Conservation (phyloP, 2,113 vertebrate genomes). For the Shinisaurus crocodilurus region DNA sequence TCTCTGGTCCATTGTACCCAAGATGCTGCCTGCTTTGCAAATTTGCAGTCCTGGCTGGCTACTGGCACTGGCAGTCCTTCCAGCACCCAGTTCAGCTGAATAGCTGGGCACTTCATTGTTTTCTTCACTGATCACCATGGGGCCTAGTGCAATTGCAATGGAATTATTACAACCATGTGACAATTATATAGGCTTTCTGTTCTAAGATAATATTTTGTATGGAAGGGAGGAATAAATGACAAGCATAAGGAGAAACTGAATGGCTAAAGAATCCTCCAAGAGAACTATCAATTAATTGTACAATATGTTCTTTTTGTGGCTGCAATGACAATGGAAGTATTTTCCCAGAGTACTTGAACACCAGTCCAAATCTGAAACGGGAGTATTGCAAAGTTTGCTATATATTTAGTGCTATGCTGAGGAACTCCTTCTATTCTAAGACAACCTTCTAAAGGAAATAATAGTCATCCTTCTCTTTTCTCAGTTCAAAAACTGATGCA, state of each 20-base stretch:
- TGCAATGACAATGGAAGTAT: neutral
- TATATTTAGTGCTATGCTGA: conserved; percentile 4
- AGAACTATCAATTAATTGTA: conserved; percentile 9
- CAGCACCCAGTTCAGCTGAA: neutral
- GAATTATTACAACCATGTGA: neutral
- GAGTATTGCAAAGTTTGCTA: neutral
- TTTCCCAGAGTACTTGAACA: neutral
- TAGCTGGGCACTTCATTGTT: neutral
- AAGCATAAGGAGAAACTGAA: neutral
- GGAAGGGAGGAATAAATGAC: neutral
- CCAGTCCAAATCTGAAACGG: conserved; percentile 14
- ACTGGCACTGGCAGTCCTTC: neutral
- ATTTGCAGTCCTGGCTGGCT: neutral
- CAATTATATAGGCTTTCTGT: neutral
- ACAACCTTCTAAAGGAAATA: conserved; percentile 43
- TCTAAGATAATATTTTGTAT: conserved; percentile 20
- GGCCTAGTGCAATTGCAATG: neutral
- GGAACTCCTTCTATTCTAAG: conserved; percentile 13
- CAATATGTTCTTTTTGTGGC: neutral
- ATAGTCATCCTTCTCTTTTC: conserved; percentile 30
- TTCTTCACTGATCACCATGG: neutral
- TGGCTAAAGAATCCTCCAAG: neutral
- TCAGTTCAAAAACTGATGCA: conserved; percentile 22
- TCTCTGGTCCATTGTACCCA: neutral
- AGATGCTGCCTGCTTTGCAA: neutral